These are phyloP conservation scores for Tetragonisca angustula DNA, from an alignment of 2,888 invertebrate species.

Conservation along the genomic window DNA sequence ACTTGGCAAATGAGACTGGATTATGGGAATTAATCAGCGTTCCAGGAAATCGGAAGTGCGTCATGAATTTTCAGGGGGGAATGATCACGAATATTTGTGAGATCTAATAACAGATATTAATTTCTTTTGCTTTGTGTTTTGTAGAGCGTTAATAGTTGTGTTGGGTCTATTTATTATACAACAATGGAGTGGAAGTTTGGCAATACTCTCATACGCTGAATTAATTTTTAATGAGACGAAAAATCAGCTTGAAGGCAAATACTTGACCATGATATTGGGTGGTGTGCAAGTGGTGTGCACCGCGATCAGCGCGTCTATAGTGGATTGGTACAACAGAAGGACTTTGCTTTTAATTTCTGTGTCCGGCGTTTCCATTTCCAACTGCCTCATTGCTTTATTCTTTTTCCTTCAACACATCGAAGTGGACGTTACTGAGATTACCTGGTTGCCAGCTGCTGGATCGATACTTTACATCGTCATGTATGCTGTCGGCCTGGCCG, in stretches of 20 bases:
- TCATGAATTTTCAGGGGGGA: not conserved
- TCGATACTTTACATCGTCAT: constrained; percentile 60
- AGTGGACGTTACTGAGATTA: constrained; percentile 36
- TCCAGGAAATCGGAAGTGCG: constrained; percentile 56
- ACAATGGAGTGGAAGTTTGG: constrained; percentile 66
- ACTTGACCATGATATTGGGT: constrained; percentile 69
- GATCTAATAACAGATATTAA: not conserved
- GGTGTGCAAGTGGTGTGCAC: constrained; percentile 61
- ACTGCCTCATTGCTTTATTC: constrained; percentile 62
- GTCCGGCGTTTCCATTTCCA: constrained; percentile 49
- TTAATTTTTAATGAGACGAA: constrained; percentile 62
- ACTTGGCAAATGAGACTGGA: constrained; percentile 47
- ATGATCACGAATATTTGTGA: not conserved
- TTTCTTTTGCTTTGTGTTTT: constrained; percentile 4
- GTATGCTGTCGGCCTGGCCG: constrained; percentile 64
- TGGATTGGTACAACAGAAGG: constrained; percentile 65
- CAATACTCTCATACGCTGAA: constrained; percentile 63
- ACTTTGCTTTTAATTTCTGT: constrained; percentile 61
- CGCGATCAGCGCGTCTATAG: constrained; percentile 41
- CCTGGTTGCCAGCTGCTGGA: constrained; percentile 64
- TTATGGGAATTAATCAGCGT: constrained; percentile 53
- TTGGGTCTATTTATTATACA: constrained; percentile 54
- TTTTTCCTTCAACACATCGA: constrained; percentile 48
- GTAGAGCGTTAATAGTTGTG: constrained; percentile 50
- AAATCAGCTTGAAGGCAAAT: constrained; percentile 60